These are phyloP conservation scores for Plutomurus gul DNA, from an alignment of 1,140 invertebrate species.

Conservation along the genomic window DNA sequence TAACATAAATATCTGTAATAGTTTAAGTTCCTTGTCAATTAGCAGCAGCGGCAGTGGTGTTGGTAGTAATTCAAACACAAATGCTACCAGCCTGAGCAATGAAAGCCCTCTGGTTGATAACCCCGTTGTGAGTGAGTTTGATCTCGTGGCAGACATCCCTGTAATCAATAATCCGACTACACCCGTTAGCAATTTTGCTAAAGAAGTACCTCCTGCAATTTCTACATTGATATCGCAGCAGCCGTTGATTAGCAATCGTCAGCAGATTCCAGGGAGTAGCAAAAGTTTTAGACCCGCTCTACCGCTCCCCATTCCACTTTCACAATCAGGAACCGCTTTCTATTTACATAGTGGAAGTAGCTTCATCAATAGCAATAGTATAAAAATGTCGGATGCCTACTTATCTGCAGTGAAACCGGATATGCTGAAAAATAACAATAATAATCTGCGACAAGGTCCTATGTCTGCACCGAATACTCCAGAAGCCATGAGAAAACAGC, in stretches of 20 bases:
- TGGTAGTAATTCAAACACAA: neutral
- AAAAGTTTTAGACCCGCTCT: neutral
- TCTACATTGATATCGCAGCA: neutral
- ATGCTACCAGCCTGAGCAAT: constrained; percentile 29
- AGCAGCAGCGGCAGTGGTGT: neutral
- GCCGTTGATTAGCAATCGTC: constrained; percentile 17
- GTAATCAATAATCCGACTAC: constrained; percentile 8
- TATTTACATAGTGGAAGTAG: neutral
- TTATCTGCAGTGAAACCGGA: constrained; percentile 56
- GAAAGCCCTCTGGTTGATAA: constrained; percentile 21
- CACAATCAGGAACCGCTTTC: neutral
- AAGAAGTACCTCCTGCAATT: constrained; percentile 24
- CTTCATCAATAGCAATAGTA: neutral
- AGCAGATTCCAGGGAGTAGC: constrained; percentile 5
- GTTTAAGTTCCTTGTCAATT: constrained; percentile 3
- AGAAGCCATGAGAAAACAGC: constrained; percentile 49
- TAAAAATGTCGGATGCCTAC: constrained; percentile 56
- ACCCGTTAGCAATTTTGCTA: constrained; percentile 6
- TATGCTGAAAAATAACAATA: constrained; percentile 50
- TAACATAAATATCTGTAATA: neutral
- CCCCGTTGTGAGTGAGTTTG: constrained; percentile 47
- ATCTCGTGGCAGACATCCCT: constrained; percentile 44
- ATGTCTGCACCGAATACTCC: constrained; percentile 52
- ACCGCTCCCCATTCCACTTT: neutral
- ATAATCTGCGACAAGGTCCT: constrained; percentile 44